These are phyloP conservation scores for Coregonus ussuriensis DNA, from an alignment of 2,797 vertebrate species.

Conservation along the genomic window DNA sequence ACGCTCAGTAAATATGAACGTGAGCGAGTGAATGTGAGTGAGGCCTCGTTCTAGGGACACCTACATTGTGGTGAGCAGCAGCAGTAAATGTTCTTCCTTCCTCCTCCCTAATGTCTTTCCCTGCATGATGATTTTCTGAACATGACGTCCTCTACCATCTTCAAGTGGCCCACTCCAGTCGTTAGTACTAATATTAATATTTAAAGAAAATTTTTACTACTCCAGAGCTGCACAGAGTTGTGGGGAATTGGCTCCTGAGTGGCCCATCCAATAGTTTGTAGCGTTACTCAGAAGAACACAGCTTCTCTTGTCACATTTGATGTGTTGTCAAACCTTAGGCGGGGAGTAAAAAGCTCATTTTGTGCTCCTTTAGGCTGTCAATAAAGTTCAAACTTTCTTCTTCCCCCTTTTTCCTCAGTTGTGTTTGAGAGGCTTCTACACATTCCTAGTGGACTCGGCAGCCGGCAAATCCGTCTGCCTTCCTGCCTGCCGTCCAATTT, in stretches of 20 bases:
- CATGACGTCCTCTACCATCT: background rate
- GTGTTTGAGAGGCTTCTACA: constrained; percentile 38
- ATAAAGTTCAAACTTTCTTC: constrained; percentile 23
- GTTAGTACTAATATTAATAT: background rate
- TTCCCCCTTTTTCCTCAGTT: constrained; percentile 14
- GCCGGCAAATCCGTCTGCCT: constrained; percentile 54
- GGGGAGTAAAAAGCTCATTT: background rate
- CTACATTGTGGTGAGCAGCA: background rate
- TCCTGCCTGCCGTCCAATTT: constrained; percentile 53
- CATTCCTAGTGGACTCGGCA: constrained; percentile 55
- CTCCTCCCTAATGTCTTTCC: background rate
- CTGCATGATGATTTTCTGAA: background rate
- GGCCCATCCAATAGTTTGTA: background rate
- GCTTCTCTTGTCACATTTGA: background rate
- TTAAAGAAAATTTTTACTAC: background rate
- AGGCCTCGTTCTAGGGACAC: background rate
- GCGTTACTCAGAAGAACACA: background rate
- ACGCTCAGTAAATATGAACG: constrained; percentile 21
- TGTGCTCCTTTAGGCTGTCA: background rate
- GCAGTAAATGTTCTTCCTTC: background rate
- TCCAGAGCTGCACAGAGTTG: background rate
- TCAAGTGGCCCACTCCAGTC: background rate
- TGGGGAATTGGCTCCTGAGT: background rate
- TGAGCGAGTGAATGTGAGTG: constrained; percentile 1
- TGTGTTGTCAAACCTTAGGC: background rate